Evolutionary conservation across 1,140 invertebrate species (phyloP).

Genomic region (Caenorhabditis tropicalis): DNA sequence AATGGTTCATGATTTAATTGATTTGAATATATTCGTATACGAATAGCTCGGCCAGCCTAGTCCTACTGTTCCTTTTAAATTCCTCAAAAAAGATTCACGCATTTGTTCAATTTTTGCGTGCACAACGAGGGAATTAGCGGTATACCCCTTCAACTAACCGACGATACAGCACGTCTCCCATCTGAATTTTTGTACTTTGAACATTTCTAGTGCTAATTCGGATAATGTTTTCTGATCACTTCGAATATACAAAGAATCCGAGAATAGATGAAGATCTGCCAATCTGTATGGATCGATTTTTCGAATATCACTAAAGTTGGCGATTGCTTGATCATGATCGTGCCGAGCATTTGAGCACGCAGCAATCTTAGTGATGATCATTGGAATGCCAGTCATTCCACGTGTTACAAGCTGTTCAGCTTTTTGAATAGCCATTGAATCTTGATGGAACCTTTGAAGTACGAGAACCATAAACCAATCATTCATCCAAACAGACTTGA

Average conservation of each 20-base stretch:
- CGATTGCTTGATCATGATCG: conserved; percentile 63
- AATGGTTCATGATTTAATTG: too few species aligned
- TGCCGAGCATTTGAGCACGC: conserved; percentile 15
- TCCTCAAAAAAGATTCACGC: too few species aligned
- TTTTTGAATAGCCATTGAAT: conserved; percentile 42
- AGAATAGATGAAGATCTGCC: conserved; percentile 50
- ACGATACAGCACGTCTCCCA: conserved; percentile 98
- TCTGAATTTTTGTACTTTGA: conserved; percentile 92
- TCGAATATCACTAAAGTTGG: conserved; percentile 59
- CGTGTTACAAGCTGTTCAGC: conserved; percentile 27
- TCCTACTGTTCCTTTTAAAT: too few species aligned
- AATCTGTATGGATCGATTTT: conserved; percentile 66
- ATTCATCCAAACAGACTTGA: conserved; percentile 49
- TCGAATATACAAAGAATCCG: conserved; percentile 29
- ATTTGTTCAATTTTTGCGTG: too few species aligned
- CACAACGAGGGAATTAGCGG: too few species aligned
- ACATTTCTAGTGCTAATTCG: conserved; percentile 88
- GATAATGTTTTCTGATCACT: conserved; percentile 85
- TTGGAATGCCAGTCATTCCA: conserved; percentile 37
- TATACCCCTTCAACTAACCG: too few species aligned
- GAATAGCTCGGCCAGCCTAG: too few species aligned
- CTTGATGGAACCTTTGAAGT: conserved; percentile 42
- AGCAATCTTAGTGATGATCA: conserved; percentile 44
- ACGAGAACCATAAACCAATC: conserved; percentile 49
- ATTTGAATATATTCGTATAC: too few species aligned